Conservation (phyloP, 1,140 invertebrate genomes). For the Scaptodrosophila lebanonensis region DNA sequence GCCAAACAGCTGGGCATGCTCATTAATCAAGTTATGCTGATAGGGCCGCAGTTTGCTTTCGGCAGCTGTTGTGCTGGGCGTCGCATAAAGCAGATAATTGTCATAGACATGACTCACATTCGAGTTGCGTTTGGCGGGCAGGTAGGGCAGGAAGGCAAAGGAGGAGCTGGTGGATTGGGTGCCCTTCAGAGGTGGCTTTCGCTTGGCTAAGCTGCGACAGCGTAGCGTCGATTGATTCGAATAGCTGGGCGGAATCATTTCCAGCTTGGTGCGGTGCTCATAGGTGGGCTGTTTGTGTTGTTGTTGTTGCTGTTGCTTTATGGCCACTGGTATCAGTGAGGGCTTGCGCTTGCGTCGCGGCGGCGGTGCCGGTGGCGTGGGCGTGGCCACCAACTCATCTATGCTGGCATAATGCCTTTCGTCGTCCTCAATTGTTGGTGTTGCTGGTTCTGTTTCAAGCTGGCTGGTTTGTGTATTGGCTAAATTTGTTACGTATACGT, state of each 20-base stretch:
- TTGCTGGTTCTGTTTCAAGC: not conserved
- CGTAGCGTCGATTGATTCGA: conserved; percentile 69
- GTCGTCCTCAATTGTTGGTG: not conserved
- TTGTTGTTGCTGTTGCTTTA: conserved; percentile 14
- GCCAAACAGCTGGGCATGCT: conserved; percentile 63
- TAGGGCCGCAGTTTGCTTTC: conserved; percentile 49
- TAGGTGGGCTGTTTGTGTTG: conserved; percentile 43
- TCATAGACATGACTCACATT: conserved; percentile 72
- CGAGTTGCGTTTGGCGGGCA: conserved; percentile 68
- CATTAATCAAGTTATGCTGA: conserved; percentile 62
- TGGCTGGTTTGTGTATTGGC: conserved; percentile 53
- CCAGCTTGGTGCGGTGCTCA: conserved; percentile 57
- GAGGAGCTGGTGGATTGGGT: conserved; percentile 72
- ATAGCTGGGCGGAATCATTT: conserved; percentile 70
- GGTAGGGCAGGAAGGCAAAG: conserved; percentile 71
- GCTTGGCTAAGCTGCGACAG: conserved; percentile 23
- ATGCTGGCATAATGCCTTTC: conserved; percentile 52
- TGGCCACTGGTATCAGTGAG: conserved; percentile 57
- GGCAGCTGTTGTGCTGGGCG: conserved; percentile 32
- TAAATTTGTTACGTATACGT: conserved; percentile 77
- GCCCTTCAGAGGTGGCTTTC: conserved; percentile 56
- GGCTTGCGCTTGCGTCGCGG: conserved; percentile 47
- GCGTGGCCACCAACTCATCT: conserved; percentile 16
- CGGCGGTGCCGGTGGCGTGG: conserved; percentile 21
- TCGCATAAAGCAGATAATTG: conserved; percentile 65